Evolutionary conservation across 2,888 invertebrate genomes (phyloP).

Genomic region (Chrysolina haemoptera): DNA sequence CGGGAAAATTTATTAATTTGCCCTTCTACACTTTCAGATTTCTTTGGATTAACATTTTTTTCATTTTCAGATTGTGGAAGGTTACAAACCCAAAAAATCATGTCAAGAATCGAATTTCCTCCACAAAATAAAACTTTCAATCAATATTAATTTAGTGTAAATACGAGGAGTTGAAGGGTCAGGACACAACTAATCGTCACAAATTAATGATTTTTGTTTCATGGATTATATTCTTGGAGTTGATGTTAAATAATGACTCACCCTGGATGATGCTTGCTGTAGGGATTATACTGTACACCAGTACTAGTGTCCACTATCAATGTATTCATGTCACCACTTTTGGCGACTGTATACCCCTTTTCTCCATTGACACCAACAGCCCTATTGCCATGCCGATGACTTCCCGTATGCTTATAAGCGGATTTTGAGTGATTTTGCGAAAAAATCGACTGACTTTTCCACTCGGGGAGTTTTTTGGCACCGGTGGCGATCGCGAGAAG

Average conservation of each 20-base stretch:
- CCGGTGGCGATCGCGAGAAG: slow-evolving; percentile 31
- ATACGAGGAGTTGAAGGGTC: too few species aligned
- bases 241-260: slow-evolving; percentile 47
- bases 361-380: slow-evolving; percentile 1
- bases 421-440: background rate
- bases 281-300: slow-evolving; percentile 58
- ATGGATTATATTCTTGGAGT: background rate
- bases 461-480: slow-evolving; percentile 28
- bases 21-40: too few species aligned
- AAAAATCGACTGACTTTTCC: slow-evolving; percentile 3
- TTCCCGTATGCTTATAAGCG: background rate
- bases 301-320: slow-evolving; percentile 53
- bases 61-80: too few species aligned
- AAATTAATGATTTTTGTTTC: too few species aligned
- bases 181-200: too few species aligned
- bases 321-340: slow-evolving; percentile 37
- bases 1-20: too few species aligned
- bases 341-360: slow-evolving; percentile 17
- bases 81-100: too few species aligned
- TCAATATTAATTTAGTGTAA: too few species aligned
- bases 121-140: too few species aligned
- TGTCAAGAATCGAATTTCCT: too few species aligned
- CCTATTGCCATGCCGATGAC: background rate
- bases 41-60: too few species aligned
- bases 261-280: slow-evolving; percentile 62